phyloP scores from a whole-genome alignment of 2,113 vertebrate genomes.

The Colinus virginianus region DNA sequence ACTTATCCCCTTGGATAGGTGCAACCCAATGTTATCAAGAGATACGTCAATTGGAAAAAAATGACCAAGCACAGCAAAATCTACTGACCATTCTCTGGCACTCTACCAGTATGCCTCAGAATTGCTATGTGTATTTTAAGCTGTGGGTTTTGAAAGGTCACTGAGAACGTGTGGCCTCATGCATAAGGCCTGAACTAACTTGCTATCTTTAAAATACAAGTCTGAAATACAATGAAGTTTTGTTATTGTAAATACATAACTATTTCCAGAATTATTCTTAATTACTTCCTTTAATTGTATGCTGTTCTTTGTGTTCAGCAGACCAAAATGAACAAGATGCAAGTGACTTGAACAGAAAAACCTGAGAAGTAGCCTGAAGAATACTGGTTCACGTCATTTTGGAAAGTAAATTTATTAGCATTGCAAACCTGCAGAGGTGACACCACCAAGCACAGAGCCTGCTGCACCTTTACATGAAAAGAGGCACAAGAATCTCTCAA shows the following conservation, averaged over 20 bases:
- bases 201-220: not conserved
- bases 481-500: not conserved
- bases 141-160: accelerated
- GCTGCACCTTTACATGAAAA: not conserved
- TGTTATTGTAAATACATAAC: not conserved
- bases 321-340: not conserved
- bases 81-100: not conserved
- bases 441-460: not conserved
- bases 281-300: not conserved
- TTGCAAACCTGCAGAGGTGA: not conserved
- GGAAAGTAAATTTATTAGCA: not conserved
- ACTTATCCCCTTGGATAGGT: not conserved
- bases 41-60: not conserved
- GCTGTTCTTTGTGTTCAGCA: not conserved
- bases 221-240: not conserved
- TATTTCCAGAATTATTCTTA: not conserved
- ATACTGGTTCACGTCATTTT: not conserved
- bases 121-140: not conserved
- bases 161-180: not conserved
- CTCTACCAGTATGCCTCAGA: not conserved
- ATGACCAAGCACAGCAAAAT: not conserved
- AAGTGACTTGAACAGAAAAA: not conserved
- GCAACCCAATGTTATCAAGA: not conserved
- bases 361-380: not conserved
- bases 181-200: not conserved